Evolutionary conservation across 2,113 vertebrate species (phyloP).

Genomic region (Pterocles orientalis): DNA sequence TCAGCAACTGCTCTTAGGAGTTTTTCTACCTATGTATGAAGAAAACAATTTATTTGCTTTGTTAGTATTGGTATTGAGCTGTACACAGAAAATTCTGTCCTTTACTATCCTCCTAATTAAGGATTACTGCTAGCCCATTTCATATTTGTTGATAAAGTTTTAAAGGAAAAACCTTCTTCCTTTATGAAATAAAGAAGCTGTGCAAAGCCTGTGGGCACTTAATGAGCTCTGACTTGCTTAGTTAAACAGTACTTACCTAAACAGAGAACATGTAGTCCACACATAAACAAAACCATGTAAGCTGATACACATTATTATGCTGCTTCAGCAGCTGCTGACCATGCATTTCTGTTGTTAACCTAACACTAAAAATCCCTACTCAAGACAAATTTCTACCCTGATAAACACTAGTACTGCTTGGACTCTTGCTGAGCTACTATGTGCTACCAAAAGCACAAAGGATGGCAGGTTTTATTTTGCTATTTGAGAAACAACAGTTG

Average conservation of each 20-base stretch:
- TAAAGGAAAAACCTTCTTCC: neutral
- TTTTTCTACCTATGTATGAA: constrained; percentile 88
- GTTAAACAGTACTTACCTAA: neutral
- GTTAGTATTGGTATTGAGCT: neutral
- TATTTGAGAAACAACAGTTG: neutral
- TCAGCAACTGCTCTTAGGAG: constrained; percentile 92
- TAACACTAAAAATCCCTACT: neutral
- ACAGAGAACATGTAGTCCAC: neutral
- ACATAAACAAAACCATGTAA: neutral
- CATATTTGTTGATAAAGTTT: neutral
- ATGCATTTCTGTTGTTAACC: neutral
- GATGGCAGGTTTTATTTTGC: neutral
- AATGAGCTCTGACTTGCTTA: neutral
- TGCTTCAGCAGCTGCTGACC: neutral
- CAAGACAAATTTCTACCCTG: neutral
- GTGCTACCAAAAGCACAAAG: neutral
- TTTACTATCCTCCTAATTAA: neutral
- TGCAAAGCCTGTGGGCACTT: neutral
- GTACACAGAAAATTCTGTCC: constrained; percentile 1
- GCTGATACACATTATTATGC: neutral
- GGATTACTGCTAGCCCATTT: neutral
- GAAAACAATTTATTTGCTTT: neutral
- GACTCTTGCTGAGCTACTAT: neutral
- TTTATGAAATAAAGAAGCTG: neutral
- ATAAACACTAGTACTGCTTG: neutral